Evolutionary conservation across 2,888 invertebrate species (phyloP), one percentile per base, ranked within the genome.

Genomic region (Scrobipalpa atriplicella): DNA sequence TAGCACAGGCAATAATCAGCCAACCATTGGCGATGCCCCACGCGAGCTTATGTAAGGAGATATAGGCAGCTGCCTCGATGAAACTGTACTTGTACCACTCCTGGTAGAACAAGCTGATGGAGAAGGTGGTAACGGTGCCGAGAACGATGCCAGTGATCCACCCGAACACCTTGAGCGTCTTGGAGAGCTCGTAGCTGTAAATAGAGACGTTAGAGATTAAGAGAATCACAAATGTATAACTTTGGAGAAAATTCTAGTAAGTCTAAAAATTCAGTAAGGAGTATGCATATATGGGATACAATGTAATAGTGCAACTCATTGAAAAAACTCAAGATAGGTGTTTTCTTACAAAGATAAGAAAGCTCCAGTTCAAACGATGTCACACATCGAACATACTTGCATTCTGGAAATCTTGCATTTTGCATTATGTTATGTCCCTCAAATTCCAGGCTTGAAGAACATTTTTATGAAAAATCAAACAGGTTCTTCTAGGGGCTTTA

Each of bases 1-100:
- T 95, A 13, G 95, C 95, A 73, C 95, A 95, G 0, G 95, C 94
- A 65, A 96, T 84, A 5, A 95, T 90, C 3, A 95, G 77, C 96
- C 96, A 96, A 2, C 94, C 95, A 60, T 95, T 94, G 0, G 94
- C 94, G 3, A 95, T 85, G 72, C 95, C 94, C 96, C 96, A 96
- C 0, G 94, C 94, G 5, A 95, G 85, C 74, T 95, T 93, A 77
- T 96, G 95, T 8, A 95, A 80, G 0, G 95, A 93, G 6, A 95
- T 93, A 76, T 96, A 96, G 0, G 94, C 81, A 0, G 95, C 94
- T 0, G 95, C 94, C 74, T 95, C 95, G 0, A 95, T 75, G 0
- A 85, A 82, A 62, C 92, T 94, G 74, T 93, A 95, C 29, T 93
- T 84, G 74, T 94, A 93, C 80, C 93, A 92, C n/a, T 93, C 92